Evolutionary conservation across 2,888 invertebrate genomes (phyloP).

Genomic region (Acanthosepion pharaonis): DNA sequence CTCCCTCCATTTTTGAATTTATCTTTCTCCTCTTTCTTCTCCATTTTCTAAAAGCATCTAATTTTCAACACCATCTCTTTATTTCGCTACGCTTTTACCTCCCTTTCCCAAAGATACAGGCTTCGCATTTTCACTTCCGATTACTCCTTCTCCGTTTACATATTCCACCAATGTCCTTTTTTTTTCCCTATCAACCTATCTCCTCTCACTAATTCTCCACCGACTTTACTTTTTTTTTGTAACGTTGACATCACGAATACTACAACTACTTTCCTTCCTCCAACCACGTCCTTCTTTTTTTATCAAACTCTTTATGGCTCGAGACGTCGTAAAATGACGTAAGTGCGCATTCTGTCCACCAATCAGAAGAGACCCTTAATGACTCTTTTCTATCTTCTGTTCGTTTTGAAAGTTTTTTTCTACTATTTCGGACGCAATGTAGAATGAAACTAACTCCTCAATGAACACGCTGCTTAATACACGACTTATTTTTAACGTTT

Average conservation of each 20-base stretch:
- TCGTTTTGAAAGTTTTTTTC: too few species aligned
- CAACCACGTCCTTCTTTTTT: not conserved
- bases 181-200: not conserved
- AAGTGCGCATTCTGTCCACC: constrained; percentile 33
- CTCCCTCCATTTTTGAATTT: not conserved
- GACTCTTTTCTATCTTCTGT: not conserved
- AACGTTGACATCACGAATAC: not conserved
- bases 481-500: too few species aligned
- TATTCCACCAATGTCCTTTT: not conserved
- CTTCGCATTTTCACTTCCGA: not conserved
- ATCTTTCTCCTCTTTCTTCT: too few species aligned
- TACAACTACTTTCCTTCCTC: not conserved
- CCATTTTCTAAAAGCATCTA: too few species aligned
- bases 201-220: not conserved
- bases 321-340: not conserved
- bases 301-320: not conserved
- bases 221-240: not conserved
- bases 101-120: not conserved
- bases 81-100: not conserved
- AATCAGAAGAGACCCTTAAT: not conserved
- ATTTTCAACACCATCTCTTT: not conserved
- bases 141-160: not conserved
- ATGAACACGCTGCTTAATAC: too few species aligned
- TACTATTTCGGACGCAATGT: too few species aligned
- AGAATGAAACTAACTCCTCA: too few species aligned